phyloP scores from a whole-genome alignment of 1,140 invertebrate species.

The Orchestia grillus region DNA sequence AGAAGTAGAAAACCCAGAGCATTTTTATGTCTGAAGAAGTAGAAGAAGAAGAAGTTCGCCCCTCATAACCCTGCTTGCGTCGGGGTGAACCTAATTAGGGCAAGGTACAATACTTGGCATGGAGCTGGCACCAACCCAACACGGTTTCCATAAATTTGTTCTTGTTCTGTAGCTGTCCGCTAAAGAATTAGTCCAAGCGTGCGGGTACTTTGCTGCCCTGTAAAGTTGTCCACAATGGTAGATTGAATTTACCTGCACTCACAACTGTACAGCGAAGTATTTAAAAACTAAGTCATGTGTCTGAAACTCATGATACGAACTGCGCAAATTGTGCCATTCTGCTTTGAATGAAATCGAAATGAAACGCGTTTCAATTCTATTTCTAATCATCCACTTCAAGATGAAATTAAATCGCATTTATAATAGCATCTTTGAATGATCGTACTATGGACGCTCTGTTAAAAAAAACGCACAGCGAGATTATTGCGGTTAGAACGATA shows the following conservation, averaged over 20 bases:
- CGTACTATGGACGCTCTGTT: neutral
- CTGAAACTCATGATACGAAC: no score
- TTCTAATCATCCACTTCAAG: neutral
- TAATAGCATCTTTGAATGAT: neutral
- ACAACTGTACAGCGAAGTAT: neutral
- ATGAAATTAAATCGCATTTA: neutral
- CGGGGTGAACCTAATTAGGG: neutral
- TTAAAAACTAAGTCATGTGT: neutral
- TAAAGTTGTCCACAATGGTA: neutral
- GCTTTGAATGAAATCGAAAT: neutral
- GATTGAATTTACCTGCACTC: neutral
- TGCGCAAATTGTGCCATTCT: no score
- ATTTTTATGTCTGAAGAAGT: neutral
- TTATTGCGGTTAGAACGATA: neutral
- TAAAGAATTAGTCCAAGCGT: slow-evolving; percentile 1
- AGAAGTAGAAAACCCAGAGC: no score
- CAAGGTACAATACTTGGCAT: neutral
- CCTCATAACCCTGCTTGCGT: neutral
- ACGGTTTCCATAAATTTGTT: neutral
- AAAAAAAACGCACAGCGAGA: no score
- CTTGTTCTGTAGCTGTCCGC: neutral
- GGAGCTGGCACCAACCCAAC: neutral
- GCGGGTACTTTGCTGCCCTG: neutral
- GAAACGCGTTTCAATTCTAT: neutral
- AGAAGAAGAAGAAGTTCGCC: neutral